These are phyloP conservation scores for Myotis pilosus DNA, from an alignment of 2,797 vertebrate genomes.

Conservation along the genomic window DNA sequence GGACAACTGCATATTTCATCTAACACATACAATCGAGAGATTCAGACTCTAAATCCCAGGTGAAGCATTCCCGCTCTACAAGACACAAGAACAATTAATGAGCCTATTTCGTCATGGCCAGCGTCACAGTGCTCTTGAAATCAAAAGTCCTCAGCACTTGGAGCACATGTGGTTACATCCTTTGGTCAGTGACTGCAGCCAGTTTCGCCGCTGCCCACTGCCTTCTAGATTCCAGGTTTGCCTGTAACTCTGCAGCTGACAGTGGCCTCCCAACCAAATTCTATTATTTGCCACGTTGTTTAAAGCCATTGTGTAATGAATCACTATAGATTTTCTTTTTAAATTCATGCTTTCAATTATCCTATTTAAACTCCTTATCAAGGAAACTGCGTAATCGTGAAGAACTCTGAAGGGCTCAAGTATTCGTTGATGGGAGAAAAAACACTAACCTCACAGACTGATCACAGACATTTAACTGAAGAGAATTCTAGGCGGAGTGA, in stretches of 20 bases:
- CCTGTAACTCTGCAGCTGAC: neutral
- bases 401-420: neutral
- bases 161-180: neutral
- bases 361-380: neutral
- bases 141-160: neutral
- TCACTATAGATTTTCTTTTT: neutral
- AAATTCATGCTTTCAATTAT: neutral
- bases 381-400: neutral
- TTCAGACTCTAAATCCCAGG: neutral
- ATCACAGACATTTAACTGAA: neutral
- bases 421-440: neutral
- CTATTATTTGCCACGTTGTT: neutral
- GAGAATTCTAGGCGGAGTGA: neutral
- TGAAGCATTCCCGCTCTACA: neutral
- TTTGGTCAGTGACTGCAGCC: neutral
- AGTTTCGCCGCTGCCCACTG: neutral
- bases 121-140: neutral
- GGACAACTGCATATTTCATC: neutral
- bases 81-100: neutral
- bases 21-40: neutral
- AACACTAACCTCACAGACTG: neutral
- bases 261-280: neutral
- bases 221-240: neutral
- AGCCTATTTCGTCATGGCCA: neutral
- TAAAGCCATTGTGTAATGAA: neutral